Conservation (phyloP, 2,797 vertebrate genomes). For the Borostomias antarcticus region DNA sequence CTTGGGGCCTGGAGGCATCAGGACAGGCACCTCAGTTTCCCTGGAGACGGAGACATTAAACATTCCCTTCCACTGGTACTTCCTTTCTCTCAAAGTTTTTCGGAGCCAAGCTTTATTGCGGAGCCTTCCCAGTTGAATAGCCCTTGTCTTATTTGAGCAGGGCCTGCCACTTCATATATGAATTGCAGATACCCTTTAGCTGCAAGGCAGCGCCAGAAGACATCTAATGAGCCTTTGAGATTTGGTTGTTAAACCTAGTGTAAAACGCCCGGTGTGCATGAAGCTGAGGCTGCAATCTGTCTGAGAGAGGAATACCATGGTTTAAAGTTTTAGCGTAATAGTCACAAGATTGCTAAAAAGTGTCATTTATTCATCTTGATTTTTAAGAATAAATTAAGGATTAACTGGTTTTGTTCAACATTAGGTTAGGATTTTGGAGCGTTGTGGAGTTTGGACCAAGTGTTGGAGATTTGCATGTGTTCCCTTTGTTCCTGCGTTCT, state of each 20-base stretch:
- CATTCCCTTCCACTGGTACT: constrained; percentile 61
- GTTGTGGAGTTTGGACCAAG: constrained; percentile 63
- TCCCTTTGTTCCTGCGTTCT: constrained; percentile 46
- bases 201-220: constrained; percentile 65
- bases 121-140: constrained; percentile 50
- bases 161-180: constrained; percentile 70
- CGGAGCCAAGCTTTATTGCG: constrained; percentile 64
- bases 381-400: constrained; percentile 83
- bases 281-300: constrained; percentile 67
- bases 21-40: constrained; percentile 49
- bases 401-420: constrained; percentile 64
- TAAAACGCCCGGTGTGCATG: constrained; percentile 66
- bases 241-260: constrained; percentile 75
- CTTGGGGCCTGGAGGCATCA: constrained; percentile 59
- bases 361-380: constrained; percentile 70
- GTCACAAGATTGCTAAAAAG: constrained; percentile 48
- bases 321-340: constrained; percentile 68
- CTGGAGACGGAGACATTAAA: constrained; percentile 59
- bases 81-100: constrained; percentile 67
- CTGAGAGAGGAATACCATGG: constrained; percentile 59
- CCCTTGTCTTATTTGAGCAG: constrained; percentile 73
- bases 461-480: constrained; percentile 69
- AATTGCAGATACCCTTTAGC: constrained; percentile 79
- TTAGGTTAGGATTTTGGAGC: constrained; percentile 65
- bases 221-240: constrained; percentile 82